These are phyloP conservation scores for Anabacerthia variegaticeps DNA, from an alignment of 2,797 vertebrate species.

Conservation along the genomic window DNA sequence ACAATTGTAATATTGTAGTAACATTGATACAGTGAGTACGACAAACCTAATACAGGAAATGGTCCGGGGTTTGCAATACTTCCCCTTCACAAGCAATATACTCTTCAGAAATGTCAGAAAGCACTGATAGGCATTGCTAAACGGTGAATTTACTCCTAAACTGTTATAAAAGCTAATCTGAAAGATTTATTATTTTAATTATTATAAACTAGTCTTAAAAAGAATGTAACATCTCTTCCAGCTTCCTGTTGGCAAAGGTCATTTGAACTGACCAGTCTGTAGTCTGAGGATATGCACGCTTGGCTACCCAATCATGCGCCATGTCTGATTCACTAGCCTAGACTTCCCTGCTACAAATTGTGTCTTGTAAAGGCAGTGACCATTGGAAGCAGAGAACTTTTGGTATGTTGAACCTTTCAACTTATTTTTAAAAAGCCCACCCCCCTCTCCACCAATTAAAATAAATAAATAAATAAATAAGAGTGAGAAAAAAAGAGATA, in stretches of 20 bases:
- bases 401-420: not conserved
- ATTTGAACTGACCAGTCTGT: not conserved
- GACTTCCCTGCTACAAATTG: not conserved
- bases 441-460: too few relatives aligned
- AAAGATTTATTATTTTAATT: not conserved
- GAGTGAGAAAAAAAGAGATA: not conserved
- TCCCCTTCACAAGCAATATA: not conserved
- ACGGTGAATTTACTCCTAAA: not conserved
- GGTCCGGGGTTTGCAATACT: not conserved
- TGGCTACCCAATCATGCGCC: not conserved
- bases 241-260: not conserved
- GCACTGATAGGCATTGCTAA: not conserved
- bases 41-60: not conserved
- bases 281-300: not conserved
- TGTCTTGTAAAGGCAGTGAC: not conserved
- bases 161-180: not conserved
- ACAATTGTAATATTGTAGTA: not conserved
- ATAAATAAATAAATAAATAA: too few relatives aligned
- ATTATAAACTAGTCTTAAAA: not conserved
- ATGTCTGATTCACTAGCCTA: not conserved
- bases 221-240: not conserved
- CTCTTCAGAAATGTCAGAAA: not conserved
- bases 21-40: not conserved
- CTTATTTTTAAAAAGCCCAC: not conserved
- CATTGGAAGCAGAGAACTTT: not conserved